A percentile compares a stretch with the other conserved stretches of the same genome.
phyloP scores from a whole-genome alignment of 2,888 invertebrate species.

The Nymphalis c-album region DNA sequence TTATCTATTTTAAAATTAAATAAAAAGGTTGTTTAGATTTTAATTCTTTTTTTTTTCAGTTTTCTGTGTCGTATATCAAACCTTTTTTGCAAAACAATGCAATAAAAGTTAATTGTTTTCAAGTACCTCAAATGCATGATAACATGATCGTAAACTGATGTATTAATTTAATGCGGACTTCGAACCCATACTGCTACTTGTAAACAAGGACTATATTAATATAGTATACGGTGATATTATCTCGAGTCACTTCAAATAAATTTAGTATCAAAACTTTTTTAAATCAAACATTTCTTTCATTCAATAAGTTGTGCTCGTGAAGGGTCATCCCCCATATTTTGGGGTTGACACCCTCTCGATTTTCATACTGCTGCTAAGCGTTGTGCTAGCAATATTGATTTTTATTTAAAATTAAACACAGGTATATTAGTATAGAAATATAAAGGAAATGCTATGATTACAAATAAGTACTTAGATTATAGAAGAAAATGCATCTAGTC shows the following conservation, averaged over 20 bases:
- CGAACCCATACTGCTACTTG: slow-evolving; percentile 34
- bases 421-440: too few species aligned
- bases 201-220: slow-evolving; percentile 10
- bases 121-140: slow-evolving; percentile 30
- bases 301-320: too few species aligned
- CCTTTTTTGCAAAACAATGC: slow-evolving; percentile 30
- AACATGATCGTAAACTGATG: slow-evolving; percentile 39
- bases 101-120: slow-evolving; percentile 24
- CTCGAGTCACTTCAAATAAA: background rate
- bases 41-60: background rate
- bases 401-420: too few species aligned
- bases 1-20: too few species aligned
- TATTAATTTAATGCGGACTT: slow-evolving; percentile 46
- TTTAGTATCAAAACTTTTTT: slow-evolving; percentile 1
- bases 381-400: too few species aligned
- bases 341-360: too few species aligned
- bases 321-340: too few species aligned
- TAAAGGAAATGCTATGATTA: too few species aligned
- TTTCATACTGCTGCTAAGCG: background rate
- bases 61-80: slow-evolving; percentile 35
- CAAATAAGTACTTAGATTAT: too few species aligned
- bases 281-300: background rate
- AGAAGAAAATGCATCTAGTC: too few species aligned
- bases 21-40: background rate
- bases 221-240: background rate